phyloP scores from a whole-genome alignment of 2,797 vertebrate genomes.

The Mionectes olivaceus region DNA sequence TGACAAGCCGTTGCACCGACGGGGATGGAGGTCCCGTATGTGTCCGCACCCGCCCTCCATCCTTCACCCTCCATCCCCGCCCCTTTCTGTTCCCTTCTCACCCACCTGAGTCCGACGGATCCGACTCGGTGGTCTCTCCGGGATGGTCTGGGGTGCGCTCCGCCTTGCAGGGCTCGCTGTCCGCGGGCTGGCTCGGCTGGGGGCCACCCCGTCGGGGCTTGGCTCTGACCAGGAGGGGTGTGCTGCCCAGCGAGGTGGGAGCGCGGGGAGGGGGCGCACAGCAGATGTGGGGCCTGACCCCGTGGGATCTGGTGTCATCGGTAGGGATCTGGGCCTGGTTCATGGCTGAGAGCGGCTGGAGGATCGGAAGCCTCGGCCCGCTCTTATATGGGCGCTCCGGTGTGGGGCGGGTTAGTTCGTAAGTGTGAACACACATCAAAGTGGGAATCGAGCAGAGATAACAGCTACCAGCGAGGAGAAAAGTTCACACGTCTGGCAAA shows the following conservation, averaged over 20 bases:
- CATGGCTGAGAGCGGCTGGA: neutral
- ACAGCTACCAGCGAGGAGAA: constrained; percentile 5
- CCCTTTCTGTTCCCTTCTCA: neutral
- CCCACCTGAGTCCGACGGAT: neutral
- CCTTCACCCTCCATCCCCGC: no score
- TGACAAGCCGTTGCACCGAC: neutral
- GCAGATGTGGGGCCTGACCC: constrained; percentile 76
- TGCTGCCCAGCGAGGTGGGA: constrained; percentile 66
- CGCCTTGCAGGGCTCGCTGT: neutral
- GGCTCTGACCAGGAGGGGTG: constrained; percentile 62
- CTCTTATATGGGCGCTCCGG: neutral
- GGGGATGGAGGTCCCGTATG: rapidly evolving
- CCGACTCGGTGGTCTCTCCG: neutral
- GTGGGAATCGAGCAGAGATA: constrained; percentile 43
- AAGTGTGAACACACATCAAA: constrained; percentile 71
- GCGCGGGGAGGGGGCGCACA: constrained; percentile 81
- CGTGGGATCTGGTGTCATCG: neutral
- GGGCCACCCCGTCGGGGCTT: neutral
- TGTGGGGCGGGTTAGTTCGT: neutral
- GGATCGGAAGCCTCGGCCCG: rapidly evolving
- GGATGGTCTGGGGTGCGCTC: neutral
- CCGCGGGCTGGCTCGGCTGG: neutral
- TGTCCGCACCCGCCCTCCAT: no score
- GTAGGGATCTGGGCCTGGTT: neutral
- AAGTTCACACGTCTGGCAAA: constrained; percentile 64